These are phyloP conservation scores for Xanthia icteritia DNA, from an alignment of 2,888 invertebrate species.

Conservation along the genomic window DNA sequence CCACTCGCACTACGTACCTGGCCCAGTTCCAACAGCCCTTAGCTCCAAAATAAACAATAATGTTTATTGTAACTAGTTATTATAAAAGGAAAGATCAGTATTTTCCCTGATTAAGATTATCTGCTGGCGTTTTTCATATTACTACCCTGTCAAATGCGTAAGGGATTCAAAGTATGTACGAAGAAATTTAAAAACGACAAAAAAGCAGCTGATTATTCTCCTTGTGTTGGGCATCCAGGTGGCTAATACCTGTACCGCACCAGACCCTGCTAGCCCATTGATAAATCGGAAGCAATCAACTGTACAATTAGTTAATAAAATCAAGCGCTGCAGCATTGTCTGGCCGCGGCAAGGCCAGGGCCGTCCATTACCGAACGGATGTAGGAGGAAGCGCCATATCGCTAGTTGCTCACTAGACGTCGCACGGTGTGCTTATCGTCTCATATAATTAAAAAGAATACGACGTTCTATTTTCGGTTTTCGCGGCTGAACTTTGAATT, in stretches of 20 bases:
- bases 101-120: not conserved
- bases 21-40: conserved; percentile 26
- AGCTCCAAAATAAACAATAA: not conserved
- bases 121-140: not conserved
- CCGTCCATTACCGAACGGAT: conserved; percentile 74
- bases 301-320: conserved; percentile 73
- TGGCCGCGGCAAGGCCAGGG: conserved; percentile 76
- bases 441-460: conserved; percentile 56
- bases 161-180: not conserved
- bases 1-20: conserved; percentile 8
- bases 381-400: conserved; percentile 78
- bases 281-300: conserved; percentile 66
- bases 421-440: conserved; percentile 64
- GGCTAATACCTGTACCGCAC: not conserved
- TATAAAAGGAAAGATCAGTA: not conserved
- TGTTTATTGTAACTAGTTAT: not conserved
- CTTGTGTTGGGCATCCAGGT: not conserved
- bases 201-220: not conserved
- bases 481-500: conserved; percentile 30
- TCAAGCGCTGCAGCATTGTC: conserved; percentile 72
- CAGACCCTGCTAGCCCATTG: conserved; percentile 32
- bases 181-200: not conserved
- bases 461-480: conserved; percentile 48
- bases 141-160: not conserved
- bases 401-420: conserved; percentile 75